Conservation (phyloP, 2,113 vertebrate species). For the Sapayoa aenigma region DNA sequence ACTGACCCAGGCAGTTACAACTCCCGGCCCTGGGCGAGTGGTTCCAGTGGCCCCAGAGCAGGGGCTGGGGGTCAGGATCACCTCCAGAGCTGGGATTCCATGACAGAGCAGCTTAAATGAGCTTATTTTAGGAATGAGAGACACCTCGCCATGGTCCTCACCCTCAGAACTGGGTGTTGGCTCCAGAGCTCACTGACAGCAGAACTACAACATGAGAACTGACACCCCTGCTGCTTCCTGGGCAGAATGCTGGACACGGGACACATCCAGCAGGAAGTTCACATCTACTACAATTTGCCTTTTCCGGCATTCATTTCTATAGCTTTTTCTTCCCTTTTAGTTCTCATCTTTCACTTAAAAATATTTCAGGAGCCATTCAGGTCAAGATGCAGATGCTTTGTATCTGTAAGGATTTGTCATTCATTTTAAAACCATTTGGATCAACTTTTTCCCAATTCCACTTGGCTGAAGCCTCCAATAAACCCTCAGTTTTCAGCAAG, state of each 20-base stretch:
- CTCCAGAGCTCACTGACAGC: not conserved
- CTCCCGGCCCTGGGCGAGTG: not conserved
- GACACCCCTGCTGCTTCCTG: not conserved
- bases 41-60: not conserved
- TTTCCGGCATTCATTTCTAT: not conserved
- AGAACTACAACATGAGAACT: not conserved
- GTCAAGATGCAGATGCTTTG: not conserved
- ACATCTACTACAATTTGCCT: not conserved
- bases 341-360: not conserved
- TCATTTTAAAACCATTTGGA: not conserved
- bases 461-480: not conserved
- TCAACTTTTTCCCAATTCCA: not conserved
- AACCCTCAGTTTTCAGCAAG: not conserved
- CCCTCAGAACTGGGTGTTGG: not conserved
- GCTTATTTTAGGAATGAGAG: not conserved
- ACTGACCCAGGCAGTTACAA: not conserved
- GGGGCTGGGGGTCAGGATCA: not conserved
- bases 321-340: not conserved
- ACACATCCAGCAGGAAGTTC: not conserved
- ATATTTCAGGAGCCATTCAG: not conserved
- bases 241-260: not conserved
- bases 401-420: not conserved
- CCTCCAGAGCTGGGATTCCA: not conserved
- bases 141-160: fast-evolving
- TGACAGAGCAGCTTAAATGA: not conserved